Evolutionary conservation across 2,888 invertebrate species (phyloP).

Genomic region (Idaea aversata): DNA sequence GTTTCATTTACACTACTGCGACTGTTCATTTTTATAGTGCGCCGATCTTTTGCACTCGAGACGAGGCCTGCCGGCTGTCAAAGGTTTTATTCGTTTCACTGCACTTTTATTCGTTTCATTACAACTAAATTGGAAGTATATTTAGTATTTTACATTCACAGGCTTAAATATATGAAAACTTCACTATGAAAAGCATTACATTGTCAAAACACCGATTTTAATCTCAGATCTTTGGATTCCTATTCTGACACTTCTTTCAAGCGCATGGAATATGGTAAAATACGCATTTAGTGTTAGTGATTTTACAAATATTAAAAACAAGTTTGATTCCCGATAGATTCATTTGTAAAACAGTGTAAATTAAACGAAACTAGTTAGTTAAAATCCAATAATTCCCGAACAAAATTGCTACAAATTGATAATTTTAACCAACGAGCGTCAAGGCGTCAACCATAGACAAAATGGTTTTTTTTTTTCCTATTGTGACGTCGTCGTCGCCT

Average conservation of each 20-base stretch:
- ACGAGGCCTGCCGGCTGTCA: slow-evolving; percentile 76
- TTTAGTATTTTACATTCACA: slow-evolving; percentile 10
- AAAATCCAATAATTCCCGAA: slow-evolving; percentile 26
- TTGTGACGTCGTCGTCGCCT: neutral
- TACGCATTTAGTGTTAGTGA: slow-evolving; percentile 52
- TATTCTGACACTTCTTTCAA: slow-evolving; percentile 71
- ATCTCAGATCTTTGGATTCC: slow-evolving; percentile 46
- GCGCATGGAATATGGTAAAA: slow-evolving; percentile 71
- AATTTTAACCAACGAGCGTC: slow-evolving; percentile 60
- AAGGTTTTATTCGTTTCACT: slow-evolving; percentile 37
- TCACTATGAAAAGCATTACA: slow-evolving; percentile 42
- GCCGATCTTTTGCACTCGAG: slow-evolving; percentile 54
- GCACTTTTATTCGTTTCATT: slow-evolving; percentile 66
- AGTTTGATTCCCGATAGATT: slow-evolving; percentile 36
- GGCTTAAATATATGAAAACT: slow-evolving; percentile 11
- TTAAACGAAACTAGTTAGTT: slow-evolving; percentile 3
- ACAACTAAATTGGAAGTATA: slow-evolving; percentile 43
- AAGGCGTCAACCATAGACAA: slow-evolving; percentile 73
- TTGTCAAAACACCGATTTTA: slow-evolving; percentile 56
- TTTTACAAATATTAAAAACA: slow-evolving; percentile 30
- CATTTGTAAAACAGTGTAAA: slow-evolving; percentile 43
- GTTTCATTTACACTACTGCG: slow-evolving; percentile 73
- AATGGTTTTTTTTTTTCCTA: slow-evolving; percentile 33
- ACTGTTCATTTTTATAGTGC: slow-evolving; percentile 73
- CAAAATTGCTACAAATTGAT: slow-evolving; percentile 41